Conservation (phyloP, 1,140 invertebrate genomes). For the Leptinotarsa lineolata region DNA sequence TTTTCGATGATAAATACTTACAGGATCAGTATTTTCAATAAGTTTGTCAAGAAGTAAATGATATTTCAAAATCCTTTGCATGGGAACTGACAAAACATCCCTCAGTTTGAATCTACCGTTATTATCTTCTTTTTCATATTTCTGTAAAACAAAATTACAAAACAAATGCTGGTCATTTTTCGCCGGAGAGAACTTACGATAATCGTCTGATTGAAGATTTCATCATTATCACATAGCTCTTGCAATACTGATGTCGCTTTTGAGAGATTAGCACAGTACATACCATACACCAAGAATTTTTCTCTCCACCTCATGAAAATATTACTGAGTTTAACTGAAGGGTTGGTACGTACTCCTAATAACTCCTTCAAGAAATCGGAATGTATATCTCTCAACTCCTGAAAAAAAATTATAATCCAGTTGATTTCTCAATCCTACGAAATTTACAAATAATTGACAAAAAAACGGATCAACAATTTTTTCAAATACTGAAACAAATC, state of each 20-base stretch:
- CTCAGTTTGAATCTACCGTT: constrained; percentile 93
- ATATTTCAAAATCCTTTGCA: constrained; percentile 98
- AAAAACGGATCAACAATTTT: too few relatives aligned
- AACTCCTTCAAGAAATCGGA: constrained; percentile 80
- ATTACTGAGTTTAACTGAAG: constrained; percentile 63
- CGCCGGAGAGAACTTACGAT: constrained; percentile 36
- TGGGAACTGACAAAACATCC: constrained; percentile 94
- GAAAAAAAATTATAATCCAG: constrained; percentile 32
- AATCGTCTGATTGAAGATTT: constrained; percentile 50
- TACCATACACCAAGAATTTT: constrained; percentile 90
- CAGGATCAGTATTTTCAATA: constrained; percentile 84
- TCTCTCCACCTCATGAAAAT: constrained; percentile 90
- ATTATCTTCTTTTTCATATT: constrained; percentile 90
- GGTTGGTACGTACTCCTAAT: constrained; percentile 66
- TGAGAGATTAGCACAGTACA: constrained; percentile 93
- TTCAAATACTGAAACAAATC: too few relatives aligned
- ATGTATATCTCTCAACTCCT: constrained; percentile 88
- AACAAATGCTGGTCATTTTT: not conserved
- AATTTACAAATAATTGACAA: too few relatives aligned
- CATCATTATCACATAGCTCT: constrained; percentile 67
- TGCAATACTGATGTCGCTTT: constrained; percentile 77
- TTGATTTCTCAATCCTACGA: too few relatives aligned
- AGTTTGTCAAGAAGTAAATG: constrained; percentile 91
- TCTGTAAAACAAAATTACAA: constrained; percentile 62
- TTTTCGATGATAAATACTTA: constrained; percentile 56